Conservation (phyloP, 2,797 vertebrate species). For the Poeciliopsis gracilis region DNA sequence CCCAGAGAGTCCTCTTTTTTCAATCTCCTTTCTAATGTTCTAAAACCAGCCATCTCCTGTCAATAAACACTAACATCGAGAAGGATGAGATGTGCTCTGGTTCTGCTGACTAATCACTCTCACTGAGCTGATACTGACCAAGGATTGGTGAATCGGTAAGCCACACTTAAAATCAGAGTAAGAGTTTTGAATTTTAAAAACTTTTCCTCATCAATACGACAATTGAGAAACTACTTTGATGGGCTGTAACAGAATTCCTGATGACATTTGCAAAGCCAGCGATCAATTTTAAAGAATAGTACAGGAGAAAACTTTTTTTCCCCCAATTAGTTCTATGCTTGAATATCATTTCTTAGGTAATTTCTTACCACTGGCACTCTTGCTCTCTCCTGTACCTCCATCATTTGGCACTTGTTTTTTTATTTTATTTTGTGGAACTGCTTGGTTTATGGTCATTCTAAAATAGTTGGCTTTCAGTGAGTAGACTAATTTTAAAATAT, state of each 20-base stretch:
- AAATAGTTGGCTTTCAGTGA: background rate
- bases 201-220: slow-evolving; percentile 32
- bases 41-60: slow-evolving; percentile 73
- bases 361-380: background rate
- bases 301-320: background rate
- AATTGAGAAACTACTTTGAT: background rate
- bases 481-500: background rate
- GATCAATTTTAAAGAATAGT: background rate
- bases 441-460: background rate
- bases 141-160: slow-evolving; percentile 60
- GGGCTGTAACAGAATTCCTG: background rate
- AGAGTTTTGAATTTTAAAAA: slow-evolving; percentile 27
- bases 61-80: slow-evolving; percentile 80
- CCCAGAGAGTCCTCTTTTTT: slow-evolving; percentile 69
- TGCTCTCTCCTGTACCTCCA: background rate
- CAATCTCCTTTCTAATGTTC: slow-evolving; percentile 74
- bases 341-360: background rate
- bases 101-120: slow-evolving; percentile 62
- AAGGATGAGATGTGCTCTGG: slow-evolving; percentile 66
- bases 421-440: background rate
- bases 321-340: background rate
- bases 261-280: background rate
- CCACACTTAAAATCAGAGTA: slow-evolving; percentile 38
- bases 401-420: background rate
- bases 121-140: slow-evolving; percentile 53